These are phyloP conservation scores for Willowsia nigromaculata DNA, from an alignment of 2,888 invertebrate genomes.

Conservation along the genomic window DNA sequence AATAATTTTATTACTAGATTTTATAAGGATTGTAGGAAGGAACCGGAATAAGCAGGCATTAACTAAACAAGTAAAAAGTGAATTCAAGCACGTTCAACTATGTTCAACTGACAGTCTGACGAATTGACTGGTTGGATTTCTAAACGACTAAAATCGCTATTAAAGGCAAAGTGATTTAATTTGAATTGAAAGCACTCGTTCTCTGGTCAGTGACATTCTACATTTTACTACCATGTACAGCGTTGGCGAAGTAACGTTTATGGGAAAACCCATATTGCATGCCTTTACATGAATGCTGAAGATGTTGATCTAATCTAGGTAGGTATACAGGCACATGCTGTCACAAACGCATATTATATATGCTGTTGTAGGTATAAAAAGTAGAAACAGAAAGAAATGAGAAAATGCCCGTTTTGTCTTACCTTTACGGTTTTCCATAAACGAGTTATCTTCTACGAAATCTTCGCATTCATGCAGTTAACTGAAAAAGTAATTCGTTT, in stretches of 20 bases:
- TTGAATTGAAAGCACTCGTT: not conserved
- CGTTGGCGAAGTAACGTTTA: no score
- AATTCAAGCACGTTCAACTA: not conserved
- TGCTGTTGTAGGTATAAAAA: not conserved
- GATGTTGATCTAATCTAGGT: no score
- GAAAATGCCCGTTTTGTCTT: not conserved
- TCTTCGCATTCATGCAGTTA: not conserved
- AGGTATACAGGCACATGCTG: no score
- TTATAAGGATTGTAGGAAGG: not conserved
- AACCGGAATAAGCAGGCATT: not conserved
- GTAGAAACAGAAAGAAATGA: not conserved
- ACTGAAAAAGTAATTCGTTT: not conserved
- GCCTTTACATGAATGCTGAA: no score
- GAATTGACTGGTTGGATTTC: not conserved
- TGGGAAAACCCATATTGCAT: no score
- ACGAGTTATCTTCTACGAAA: not conserved
- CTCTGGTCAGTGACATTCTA: not conserved
- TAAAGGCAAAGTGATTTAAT: not conserved
- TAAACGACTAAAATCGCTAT: no score
- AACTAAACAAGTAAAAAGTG: not conserved
- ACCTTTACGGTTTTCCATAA: not conserved
- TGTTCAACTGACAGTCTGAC: not conserved
- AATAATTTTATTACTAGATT: not conserved
- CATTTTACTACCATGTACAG: not conserved
- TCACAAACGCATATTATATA: no score